Percentiles rank a stretch among this genome's conserved stretches.
These are phyloP conservation scores for Actinostola sp. DNA, from an alignment of 92 coral and sea anemone genomes.

Conservation along the genomic window DNA sequence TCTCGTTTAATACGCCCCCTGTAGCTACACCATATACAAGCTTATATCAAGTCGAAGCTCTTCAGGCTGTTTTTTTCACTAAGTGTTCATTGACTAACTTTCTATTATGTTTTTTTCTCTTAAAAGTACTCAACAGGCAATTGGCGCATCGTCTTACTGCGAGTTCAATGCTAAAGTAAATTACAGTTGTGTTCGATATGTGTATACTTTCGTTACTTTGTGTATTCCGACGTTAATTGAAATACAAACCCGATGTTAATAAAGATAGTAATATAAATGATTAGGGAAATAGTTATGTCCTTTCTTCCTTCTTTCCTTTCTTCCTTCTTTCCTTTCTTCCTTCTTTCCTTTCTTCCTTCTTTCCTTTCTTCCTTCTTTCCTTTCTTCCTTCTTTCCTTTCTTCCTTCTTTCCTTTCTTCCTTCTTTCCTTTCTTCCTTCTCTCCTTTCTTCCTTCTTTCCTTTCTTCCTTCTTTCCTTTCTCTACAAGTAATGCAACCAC, in stretches of 20 bases:
- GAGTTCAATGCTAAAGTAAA: too few species aligned
- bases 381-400: constrained; percentile 1
- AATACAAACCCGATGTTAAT: constrained; percentile 15
- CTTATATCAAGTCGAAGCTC: too few species aligned
- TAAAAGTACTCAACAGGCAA: too few species aligned
- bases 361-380: neutral
- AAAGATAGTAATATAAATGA: too few species aligned
- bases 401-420: constrained; percentile 5
- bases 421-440: constrained; percentile 11
- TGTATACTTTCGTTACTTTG: neutral
- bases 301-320: too few species aligned
- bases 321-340: constrained; percentile 2
- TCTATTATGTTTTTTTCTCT: too few species aligned
- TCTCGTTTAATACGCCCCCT: too few species aligned
- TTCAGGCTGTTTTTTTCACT: too few species aligned
- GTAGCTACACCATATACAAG: constrained; percentile 1
- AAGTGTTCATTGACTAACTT: too few species aligned
- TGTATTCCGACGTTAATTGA: constrained; percentile 1
- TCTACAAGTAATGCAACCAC: too few species aligned
- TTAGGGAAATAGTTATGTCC: neutral
- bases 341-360: constrained; percentile 5
- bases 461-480: constrained; percentile 7
- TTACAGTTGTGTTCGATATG: too few species aligned
- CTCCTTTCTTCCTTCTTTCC: constrained; percentile 11
- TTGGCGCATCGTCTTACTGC: too few species aligned